These are phyloP conservation scores for Zootoca vivipara DNA, from an alignment of 2,113 vertebrate species.

Conservation along the genomic window DNA sequence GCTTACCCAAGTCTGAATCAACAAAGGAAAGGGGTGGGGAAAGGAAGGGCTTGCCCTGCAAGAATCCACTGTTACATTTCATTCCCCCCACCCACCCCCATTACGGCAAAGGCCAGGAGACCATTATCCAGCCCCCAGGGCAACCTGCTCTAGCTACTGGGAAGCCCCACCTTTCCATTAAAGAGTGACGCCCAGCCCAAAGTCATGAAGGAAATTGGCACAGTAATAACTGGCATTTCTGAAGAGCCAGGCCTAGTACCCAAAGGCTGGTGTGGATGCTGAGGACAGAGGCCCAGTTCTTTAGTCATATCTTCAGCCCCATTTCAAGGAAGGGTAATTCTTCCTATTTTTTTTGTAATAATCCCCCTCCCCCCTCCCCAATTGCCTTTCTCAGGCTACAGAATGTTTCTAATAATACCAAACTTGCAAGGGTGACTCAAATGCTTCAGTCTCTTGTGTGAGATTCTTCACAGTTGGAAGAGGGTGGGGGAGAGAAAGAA, in stretches of 20 bases:
- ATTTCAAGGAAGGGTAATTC: not conserved
- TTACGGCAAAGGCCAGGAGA: not conserved
- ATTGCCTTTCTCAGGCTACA: not conserved
- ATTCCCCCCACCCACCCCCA: not conserved
- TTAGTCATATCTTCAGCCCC: not conserved
- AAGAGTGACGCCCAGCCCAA: not conserved
- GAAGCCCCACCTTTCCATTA: not conserved
- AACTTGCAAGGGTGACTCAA: constrained; percentile 24
- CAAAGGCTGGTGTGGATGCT: not conserved
- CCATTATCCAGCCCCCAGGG: not conserved
- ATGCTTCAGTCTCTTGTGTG: not conserved
- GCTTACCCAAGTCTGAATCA: constrained; percentile 14
- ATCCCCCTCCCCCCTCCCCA: not conserved
- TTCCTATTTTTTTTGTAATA: not conserved
- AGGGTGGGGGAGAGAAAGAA: too few relatives aligned
- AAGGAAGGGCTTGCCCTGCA: not conserved
- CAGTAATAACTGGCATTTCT: not conserved
- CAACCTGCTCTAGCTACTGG: not conserved
- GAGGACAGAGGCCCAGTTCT: not conserved
- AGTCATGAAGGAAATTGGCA: not conserved
- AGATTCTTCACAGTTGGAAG: not conserved
- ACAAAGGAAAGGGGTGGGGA: constrained; percentile 31
- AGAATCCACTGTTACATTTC: not conserved
- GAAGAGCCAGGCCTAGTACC: not conserved
- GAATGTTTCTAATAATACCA: constrained; percentile 23